Evolutionary conservation across 2,113 vertebrate species (phyloP), one percentile per base, ranked within the genome.

Genomic region (Nycticryphes semicollaris): DNA sequence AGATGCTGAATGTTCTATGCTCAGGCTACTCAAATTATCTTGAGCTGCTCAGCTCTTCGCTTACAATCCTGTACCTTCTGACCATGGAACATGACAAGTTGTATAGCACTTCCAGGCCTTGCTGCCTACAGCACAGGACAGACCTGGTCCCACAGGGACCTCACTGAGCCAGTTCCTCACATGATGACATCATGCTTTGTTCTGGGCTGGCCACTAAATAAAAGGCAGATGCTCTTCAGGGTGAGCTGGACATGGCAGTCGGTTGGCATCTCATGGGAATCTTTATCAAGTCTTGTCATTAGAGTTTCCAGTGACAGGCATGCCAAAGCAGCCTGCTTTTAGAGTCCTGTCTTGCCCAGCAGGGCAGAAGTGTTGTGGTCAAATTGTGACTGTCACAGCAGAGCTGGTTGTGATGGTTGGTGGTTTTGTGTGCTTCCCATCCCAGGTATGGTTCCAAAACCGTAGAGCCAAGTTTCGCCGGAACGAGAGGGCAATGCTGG

Each of bases 361-460:
- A 14, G 37, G 37, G 41, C 62, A 18, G 51, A 24, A 48, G 23
- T 30, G 41, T 4, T 9, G 5, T 12, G 24, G 11, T 33, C 10
- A 41, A 14, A 47, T 33, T n/a, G 14, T 1, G 9, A 10, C 33
- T 10, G 35, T 25, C 2, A 0, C 59, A 39, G 73, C 70, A 70
- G 92, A 69, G 60, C 76, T 21, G 14, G 23, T 30, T 75, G 24
- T 90, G 62, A 95, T 23, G 24, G 33, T 16, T 25, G 33, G 20
- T 41, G 41, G 17, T 6, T 66, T 60, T 74, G 24, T 75, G 50
- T 12, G 7, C 45, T 70, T 41, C 35, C 83, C 27, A 6, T 83
- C 84, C 54, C 96, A 99, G 99, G 99, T 99, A 82, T 99, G 99
- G 99, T 99, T 99, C 93, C 99, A 99, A 98, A 99, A 99, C 98